Evolutionary conservation across 30 jellyfish, hydroid and myxozoan species (phyloP).

Genomic region (Morbakka virulenta): DNA sequence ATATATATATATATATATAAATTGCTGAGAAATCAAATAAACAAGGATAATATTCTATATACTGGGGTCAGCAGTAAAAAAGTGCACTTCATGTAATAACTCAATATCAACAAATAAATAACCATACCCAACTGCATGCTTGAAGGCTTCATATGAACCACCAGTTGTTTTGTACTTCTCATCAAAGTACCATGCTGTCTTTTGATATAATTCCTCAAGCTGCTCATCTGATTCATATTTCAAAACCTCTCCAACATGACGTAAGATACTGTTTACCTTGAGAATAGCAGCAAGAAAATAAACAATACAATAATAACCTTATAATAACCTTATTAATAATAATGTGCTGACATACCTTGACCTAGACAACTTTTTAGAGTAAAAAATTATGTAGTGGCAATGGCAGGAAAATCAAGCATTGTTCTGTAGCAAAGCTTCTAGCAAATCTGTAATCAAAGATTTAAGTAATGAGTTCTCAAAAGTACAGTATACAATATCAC

Average conservation of each 20-base stretch:
- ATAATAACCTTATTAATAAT: no score
- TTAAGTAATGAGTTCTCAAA: no score
- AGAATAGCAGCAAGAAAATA: conserved; percentile 4
- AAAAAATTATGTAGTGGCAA: no score
- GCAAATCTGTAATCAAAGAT: no score
- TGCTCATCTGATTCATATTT: conserved; percentile 77
- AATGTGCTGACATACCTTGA: no score
- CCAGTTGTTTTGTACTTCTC: conserved; percentile 92
- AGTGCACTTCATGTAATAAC: background rate
- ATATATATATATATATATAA: no score
- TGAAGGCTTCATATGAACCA: conserved; percentile 98
- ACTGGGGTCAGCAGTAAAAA: background rate
- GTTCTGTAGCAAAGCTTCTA: no score
- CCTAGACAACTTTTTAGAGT: no score
- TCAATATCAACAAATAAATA: background rate
- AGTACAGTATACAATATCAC: no score
- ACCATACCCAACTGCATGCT: conserved; percentile 89
- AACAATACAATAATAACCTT: no score
- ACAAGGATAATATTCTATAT: background rate
- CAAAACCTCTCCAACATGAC: conserved; percentile 90
- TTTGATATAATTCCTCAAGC: conserved; percentile 77
- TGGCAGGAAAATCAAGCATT: no score
- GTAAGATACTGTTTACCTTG: conserved; percentile 86
- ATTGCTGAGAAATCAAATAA: no score
- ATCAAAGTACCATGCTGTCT: conserved; percentile 97